A percentile compares a stretch with the other conserved stretches of the same genome.
Evolutionary conservation across 2,888 invertebrate genomes (phyloP).

Genomic region (Sicus ferrugineus): DNA sequence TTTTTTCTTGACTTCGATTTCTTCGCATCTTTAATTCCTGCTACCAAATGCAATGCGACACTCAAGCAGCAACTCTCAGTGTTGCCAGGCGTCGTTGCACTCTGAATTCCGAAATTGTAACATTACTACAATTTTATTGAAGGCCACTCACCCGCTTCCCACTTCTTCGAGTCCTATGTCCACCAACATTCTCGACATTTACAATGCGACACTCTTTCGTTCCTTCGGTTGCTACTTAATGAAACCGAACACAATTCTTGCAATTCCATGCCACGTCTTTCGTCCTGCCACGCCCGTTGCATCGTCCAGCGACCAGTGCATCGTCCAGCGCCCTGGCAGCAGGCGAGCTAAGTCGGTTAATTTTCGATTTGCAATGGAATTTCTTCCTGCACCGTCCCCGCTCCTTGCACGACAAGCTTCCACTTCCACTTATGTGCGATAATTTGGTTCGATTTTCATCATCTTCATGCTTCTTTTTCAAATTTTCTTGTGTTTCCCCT

Average conservation of each 20-base stretch:
- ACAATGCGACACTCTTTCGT: neutral
- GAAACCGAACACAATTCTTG: slow-evolving; percentile 1
- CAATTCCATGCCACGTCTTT: slow-evolving; percentile 6
- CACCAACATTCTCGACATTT: neutral
- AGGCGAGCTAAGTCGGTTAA: slow-evolving; percentile 26
- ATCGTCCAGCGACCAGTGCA: neutral
- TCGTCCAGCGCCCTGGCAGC: neutral
- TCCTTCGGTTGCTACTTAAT: slow-evolving; percentile 1
- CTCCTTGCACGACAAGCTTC: slow-evolving; percentile 10
- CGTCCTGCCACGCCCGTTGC: neutral
- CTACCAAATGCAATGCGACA: neutral
- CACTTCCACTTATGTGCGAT: slow-evolving; percentile 13
- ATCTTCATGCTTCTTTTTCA: neutral
- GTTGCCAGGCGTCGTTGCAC: slow-evolving; percentile 1
- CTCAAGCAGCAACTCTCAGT: slow-evolving; percentile 3
- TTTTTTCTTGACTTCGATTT: slow-evolving; percentile 17
- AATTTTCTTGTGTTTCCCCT: neutral
- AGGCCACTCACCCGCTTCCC: neutral
- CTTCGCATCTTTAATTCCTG: neutral
- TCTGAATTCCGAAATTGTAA: neutral
- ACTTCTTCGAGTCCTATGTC: neutral
- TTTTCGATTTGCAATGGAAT: slow-evolving; percentile 35
- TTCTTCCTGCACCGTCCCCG: slow-evolving; percentile 14
- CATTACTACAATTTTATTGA: neutral
- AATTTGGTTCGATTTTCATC: slow-evolving; percentile 23